Percentiles rank a stretch among this genome's conserved stretches.
phyloP scores from a whole-genome alignment of 2,888 invertebrate species.

The Tiphia femorata region DNA sequence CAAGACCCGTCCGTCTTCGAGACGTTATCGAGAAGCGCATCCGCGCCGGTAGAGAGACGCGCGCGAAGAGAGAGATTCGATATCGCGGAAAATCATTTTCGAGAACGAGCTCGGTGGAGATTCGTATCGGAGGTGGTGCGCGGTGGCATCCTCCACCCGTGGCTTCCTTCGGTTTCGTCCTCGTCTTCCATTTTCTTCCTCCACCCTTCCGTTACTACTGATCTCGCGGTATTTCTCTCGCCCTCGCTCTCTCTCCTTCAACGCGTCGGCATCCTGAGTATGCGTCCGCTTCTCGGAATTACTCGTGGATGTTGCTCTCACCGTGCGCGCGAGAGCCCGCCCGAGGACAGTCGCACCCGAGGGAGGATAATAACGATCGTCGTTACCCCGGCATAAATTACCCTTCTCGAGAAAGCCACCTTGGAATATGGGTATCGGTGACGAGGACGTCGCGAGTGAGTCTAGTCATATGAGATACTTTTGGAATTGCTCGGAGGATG shows the following conservation, averaged over 20 bases:
- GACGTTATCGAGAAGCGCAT: neutral
- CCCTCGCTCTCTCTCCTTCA: neutral
- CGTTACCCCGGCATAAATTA: too few relatives aligned
- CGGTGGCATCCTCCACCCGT: too few relatives aligned
- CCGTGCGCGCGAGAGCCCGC: neutral
- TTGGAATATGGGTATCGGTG: too few relatives aligned
- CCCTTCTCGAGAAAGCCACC: too few relatives aligned
- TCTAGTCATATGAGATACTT: too few relatives aligned
- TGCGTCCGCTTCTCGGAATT: conserved; percentile 1
- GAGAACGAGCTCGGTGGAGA: conserved; percentile 36
- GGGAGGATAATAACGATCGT: neutral
- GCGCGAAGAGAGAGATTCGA: conserved; percentile 24
- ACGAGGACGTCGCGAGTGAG: too few relatives aligned
- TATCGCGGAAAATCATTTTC: conserved; percentile 47
- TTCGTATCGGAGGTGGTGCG: too few relatives aligned
- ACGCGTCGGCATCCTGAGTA: conserved; percentile 3
- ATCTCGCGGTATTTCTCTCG: neutral
- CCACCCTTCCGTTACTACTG: too few relatives aligned
- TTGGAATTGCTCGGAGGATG: too few relatives aligned
- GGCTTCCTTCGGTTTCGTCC: too few relatives aligned
- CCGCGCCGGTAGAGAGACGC: neutral
- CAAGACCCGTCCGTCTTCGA: neutral
- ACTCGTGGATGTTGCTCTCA: neutral
- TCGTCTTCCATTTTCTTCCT: too few relatives aligned
- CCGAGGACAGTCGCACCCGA: neutral